Evolutionary conservation across 2,113 vertebrate genomes (phyloP).

Genomic region (Catharus minimus): DNA sequence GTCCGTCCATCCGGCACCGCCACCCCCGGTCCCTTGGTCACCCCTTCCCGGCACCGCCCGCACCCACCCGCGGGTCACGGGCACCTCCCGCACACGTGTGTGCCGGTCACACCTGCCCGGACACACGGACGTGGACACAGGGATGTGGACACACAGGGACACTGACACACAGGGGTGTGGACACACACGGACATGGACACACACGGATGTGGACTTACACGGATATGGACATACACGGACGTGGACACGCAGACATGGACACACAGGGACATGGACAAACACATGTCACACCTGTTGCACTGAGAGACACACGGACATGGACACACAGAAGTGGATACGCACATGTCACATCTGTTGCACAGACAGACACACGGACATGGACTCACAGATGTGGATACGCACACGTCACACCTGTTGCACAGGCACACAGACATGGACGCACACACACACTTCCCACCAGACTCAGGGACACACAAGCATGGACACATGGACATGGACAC

Average conservation of each 20-base stretch:
- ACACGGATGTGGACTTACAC: too few species aligned
- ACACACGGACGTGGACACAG: background rate
- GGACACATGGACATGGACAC: background rate
- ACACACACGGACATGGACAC: background rate
- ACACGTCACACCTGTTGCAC: background rate
- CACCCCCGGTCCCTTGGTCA: background rate
- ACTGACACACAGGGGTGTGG: too few species aligned
- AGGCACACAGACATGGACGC: background rate
- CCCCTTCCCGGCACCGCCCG: background rate
- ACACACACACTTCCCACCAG: background rate
- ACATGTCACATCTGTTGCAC: too few species aligned
- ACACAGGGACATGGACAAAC: too few species aligned
- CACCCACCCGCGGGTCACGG: background rate
- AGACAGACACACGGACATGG: too few species aligned
- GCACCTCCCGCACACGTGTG: background rate
- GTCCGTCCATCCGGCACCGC: background rate
- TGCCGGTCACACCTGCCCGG: background rate
- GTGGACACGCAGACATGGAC: too few species aligned
- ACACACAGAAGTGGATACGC: too few species aligned
- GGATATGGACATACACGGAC: too few species aligned
- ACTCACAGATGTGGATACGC: background rate
- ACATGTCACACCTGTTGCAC: too few species aligned
- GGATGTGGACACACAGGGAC: background rate
- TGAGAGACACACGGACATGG: too few species aligned
- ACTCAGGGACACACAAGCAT: background rate